Base-by-base conservation (phyloP, 2,888 invertebrate species). In the Sesia bembeciformis region DNA sequence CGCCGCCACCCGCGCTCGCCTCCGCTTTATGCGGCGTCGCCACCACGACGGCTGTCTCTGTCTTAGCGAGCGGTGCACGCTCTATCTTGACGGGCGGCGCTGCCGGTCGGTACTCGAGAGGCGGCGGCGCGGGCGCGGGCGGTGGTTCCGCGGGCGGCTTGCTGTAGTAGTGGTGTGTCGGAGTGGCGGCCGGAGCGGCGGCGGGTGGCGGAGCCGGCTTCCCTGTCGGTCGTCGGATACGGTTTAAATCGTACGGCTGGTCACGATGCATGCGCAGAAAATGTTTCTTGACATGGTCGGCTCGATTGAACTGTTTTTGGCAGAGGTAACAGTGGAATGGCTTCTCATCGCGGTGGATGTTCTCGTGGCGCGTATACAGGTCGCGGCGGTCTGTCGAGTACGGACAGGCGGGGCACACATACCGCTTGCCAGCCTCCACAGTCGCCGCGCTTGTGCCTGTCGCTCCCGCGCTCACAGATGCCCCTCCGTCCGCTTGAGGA, bases 251-350 rank as follows among this genome's bases (percentile, higher is more conserved):
- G 77, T 97, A 97, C 1, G 94, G 93, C 75, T 96, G 94, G 67
- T 97, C 97, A 50, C 97, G 92, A 74, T 97, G 97, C 96, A 97
- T 97, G 63, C 97, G 91, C 62, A 96, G 88, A 72, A 97, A 97
- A 81, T 97, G 97, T 73, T 97, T 97, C 83, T 97, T 97, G 51
- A 97, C 97, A 77, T 97, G 97, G 81, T 97, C 97, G 46, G 97
- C 97, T 53, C 97, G 92, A 81, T 97, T 97, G 87, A 97, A 97
- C 78, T 97, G 96, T 81, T 97, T 97, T 76, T 94, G 93, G 76
- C 97, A 97, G 41, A 97, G 94, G 78, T 97, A 97, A 81, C 97
- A 97, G 76, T 97, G 96, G 78, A 97, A 97, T 4, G 97, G 97
- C 76, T 97, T 97, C 76, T 97, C 97, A 76, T 96, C 96, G 66